These are phyloP conservation scores for Cygnus atratus DNA, from an alignment of 2,113 vertebrate genomes.

Conservation along the genomic window DNA sequence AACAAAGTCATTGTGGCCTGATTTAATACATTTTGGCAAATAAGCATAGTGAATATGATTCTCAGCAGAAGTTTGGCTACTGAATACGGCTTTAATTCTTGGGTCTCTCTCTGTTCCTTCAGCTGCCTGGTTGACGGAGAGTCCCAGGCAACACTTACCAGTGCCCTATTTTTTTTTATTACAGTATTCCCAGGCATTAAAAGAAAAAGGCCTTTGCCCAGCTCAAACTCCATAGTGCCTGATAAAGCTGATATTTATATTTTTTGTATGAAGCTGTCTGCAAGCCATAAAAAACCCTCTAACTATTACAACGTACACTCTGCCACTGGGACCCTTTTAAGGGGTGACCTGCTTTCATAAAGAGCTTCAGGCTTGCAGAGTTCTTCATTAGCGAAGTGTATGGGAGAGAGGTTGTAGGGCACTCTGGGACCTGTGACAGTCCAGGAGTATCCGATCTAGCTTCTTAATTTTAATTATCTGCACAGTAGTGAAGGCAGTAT, in stretches of 20 bases:
- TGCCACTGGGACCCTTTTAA: neutral
- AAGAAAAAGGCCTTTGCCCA: neutral
- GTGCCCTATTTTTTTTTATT: neutral
- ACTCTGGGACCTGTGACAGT: neutral
- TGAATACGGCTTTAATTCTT: neutral
- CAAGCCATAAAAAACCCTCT: neutral
- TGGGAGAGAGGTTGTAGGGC: neutral
- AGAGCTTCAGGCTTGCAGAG: neutral
- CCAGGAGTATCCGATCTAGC: neutral
- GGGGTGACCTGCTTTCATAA: neutral
- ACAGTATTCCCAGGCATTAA: neutral
- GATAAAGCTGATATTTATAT: neutral
- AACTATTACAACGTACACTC: neutral
- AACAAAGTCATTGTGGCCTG: neutral
- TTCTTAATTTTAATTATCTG: slow-evolving; percentile 8
- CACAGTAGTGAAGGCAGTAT: neutral
- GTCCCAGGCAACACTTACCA: neutral
- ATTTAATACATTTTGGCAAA: neutral
- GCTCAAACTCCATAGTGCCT: neutral
- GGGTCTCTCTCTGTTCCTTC: neutral
- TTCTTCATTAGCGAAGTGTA: neutral
- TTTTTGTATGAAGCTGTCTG: neutral
- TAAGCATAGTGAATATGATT: neutral
- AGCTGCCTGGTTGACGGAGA: neutral
- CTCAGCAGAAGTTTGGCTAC: neutral